Conservation (phyloP, 2,797 vertebrate species). For the Austrolebias charrua region DNA sequence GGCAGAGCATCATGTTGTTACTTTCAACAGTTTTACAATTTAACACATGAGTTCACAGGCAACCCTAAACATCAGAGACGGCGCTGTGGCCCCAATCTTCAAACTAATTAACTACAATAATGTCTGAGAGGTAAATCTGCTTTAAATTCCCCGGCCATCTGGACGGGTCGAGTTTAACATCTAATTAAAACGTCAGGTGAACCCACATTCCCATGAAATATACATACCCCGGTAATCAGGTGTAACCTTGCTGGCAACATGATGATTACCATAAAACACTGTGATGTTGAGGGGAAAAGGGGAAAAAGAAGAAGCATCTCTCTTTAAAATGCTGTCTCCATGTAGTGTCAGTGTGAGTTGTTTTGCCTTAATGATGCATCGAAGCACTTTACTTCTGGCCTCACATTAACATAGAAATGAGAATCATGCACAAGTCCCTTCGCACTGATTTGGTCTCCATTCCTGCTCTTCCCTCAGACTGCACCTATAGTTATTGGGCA, state of each 20-base stretch:
- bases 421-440: conserved; percentile 77
- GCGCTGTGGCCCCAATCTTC: conserved; percentile 1
- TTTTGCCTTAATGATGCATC: conserved; percentile 26
- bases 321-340: conserved; percentile 36
- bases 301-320: neutral
- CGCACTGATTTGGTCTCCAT: conserved; percentile 42
- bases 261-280: neutral
- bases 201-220: conserved; percentile 5
- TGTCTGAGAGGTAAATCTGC: conserved; percentile 1
- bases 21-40: neutral
- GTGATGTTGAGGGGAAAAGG: neutral
- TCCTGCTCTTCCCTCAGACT: neutral
- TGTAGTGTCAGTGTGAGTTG: conserved; percentile 4
- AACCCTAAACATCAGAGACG: neutral
- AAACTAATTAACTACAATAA: conserved; percentile 16
- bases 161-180: neutral
- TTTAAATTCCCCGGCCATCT: neutral
- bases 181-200: conserved; percentile 11
- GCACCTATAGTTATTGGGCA: neutral
- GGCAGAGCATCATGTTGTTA: neutral
- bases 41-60: neutral
- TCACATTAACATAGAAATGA: conserved; percentile 81
- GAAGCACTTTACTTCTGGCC: conserved; percentile 50
- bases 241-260: conserved; percentile 3
- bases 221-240: conserved; percentile 1